Evolutionary conservation across 2,888 invertebrate species (phyloP).

Genomic region (Smittia aterrima): DNA sequence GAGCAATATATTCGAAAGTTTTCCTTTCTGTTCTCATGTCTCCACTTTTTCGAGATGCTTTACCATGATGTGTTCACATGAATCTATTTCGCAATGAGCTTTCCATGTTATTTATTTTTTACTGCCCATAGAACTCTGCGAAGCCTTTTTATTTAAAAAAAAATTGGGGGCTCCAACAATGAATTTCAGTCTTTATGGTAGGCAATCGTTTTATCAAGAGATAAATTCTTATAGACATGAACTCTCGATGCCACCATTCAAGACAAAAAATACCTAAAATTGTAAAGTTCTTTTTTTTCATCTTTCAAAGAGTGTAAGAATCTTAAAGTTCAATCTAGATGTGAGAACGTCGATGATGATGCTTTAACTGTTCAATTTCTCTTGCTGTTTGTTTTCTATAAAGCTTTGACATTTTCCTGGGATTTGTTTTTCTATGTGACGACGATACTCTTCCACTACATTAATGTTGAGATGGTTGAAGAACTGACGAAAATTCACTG

Average conservation of each 20-base stretch:
- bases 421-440: no score
- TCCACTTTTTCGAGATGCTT: not conserved
- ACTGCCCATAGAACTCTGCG: not conserved
- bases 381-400: not conserved
- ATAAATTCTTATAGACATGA: no score
- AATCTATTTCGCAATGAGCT: constrained; percentile 28
- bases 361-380: no score
- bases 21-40: not conserved
- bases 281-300: no score
- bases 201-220: no score
- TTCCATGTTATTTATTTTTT: constrained; percentile 36
- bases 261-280: no score
- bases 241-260: no score
- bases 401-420: not conserved
- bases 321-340: no score
- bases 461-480: not conserved
- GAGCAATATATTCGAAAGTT: not conserved
- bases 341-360: no score
- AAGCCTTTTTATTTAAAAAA: no score
- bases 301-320: no score
- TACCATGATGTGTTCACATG: constrained; percentile 11
- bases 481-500: not conserved
- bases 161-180: not conserved
- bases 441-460: not conserved
- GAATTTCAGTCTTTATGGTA: not conserved